Percentiles rank a stretch among this genome's conserved stretches.
Conservation (phyloP, 2,888 invertebrate species). For the Caenorhabditis sp. region DNA sequence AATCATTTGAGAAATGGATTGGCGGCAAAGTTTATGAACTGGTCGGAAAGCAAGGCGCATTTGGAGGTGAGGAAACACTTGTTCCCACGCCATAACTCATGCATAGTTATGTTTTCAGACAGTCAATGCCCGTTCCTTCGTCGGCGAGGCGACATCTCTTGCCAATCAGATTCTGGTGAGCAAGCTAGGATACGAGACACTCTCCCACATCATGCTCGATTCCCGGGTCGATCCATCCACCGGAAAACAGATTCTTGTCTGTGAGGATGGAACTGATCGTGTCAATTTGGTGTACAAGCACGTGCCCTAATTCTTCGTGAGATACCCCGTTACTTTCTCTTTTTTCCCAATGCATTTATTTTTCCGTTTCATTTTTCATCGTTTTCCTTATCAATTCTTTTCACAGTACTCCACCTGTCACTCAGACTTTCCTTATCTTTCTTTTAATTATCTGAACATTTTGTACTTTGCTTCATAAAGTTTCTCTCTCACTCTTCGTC, state of each 20-base stretch:
- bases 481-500: too few species aligned
- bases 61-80: conserved; percentile 5
- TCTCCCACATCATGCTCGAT: conserved; percentile 20
- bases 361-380: too few species aligned
- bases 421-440: too few species aligned
- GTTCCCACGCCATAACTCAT: background rate
- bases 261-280: conserved; percentile 53
- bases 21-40: conserved; percentile 35
- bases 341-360: too few species aligned
- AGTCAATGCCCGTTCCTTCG: conserved; percentile 43
- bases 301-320: conserved; percentile 14
- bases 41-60: conserved; percentile 24
- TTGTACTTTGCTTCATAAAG: too few species aligned
- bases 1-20: conserved; percentile 44
- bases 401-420: too few species aligned
- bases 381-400: too few species aligned
- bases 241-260: conserved; percentile 30
- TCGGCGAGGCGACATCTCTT: conserved; percentile 41
- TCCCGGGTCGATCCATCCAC: conserved; percentile 12
- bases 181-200: conserved; percentile 48
- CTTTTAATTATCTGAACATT: too few species aligned
- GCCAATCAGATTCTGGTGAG: conserved; percentile 39
- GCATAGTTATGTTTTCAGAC: conserved; percentile 18
- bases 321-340: too few species aligned
- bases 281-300: conserved; percentile 42